Evolutionary conservation across 2,888 invertebrate species (phyloP).

Genomic region (Pteria penguin): DNA sequence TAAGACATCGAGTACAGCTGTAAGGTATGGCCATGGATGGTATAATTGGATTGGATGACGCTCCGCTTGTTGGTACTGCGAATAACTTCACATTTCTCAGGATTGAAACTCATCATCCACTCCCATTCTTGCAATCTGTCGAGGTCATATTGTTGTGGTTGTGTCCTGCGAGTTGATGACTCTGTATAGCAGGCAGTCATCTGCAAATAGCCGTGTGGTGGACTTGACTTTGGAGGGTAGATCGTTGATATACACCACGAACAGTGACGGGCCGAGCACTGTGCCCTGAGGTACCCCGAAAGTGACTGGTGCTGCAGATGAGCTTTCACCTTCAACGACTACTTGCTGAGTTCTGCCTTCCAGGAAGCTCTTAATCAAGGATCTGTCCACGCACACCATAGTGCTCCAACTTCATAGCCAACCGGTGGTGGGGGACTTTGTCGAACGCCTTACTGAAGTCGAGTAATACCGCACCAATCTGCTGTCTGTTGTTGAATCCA

Average conservation of each 20-base stretch:
- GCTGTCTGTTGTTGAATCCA: neutral
- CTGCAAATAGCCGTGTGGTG: constrained; percentile 33
- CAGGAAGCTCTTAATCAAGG: too few relatives aligned
- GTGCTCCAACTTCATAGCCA: too few relatives aligned
- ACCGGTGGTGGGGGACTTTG: too few relatives aligned
- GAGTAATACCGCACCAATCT: neutral
- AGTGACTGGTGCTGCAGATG: neutral
- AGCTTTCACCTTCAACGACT: neutral
- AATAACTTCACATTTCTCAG: constrained; percentile 16
- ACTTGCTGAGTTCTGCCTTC: neutral
- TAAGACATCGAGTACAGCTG: constrained; percentile 34
- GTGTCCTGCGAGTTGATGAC: neutral
- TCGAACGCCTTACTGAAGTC: too few relatives aligned
- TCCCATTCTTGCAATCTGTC: constrained; percentile 14
- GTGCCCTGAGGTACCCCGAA: constrained; percentile 44
- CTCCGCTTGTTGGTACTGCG: constrained; percentile 14
- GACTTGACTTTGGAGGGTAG: constrained; percentile 27
- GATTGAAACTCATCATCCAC: constrained; percentile 19
- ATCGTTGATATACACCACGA: constrained; percentile 48
- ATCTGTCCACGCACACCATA: too few relatives aligned
- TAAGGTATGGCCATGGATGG: constrained; percentile 8
- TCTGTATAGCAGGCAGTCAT: constrained; percentile 38
- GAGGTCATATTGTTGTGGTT: neutral
- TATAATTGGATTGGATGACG: neutral
- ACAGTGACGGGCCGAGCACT: constrained; percentile 42